Base-by-base conservation (phyloP, 53 echinoderm and acorn worm species). In the Stichopus horrens region DNA sequence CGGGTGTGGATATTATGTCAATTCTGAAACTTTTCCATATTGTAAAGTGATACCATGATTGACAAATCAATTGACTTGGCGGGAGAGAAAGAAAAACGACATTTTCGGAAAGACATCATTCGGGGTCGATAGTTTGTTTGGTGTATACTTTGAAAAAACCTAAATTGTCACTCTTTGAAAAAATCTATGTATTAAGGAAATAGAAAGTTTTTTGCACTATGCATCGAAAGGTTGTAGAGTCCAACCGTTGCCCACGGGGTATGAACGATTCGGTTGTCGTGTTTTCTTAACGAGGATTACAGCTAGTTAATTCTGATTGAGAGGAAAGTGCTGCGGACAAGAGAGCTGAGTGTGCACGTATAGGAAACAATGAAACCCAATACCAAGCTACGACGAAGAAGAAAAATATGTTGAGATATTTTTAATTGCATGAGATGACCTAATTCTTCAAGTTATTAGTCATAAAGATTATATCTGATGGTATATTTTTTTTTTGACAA, bases 1-100 rank as follows among this genome's bases (percentile, higher is more conserved):
- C 80, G n/a, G 80, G 80, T 80, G n/a, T 80, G 80, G 53, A 57
- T 79, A 79, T 79, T 80, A 21, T 80, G 80, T 56, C 58, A 80
- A 80, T 57, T 57, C 21, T n/a, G 53, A 80, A 80, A 20, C 23
- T 8, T 80, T 80, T n/a, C 10, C 80, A 58, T 21, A 56, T 57
- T 21, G 56, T 56, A 80, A 21, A 80, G 80, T n/a, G 80, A 80
- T 80, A 19, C 5, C 11, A 55, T 80, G 80, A 80, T 80, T 80
- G 80, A 80, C 80, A 80, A 79, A 80, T 80, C 80, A 18, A 53
- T 78, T 14, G 37, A 37, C 37, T 37, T 37, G 37, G 37, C 37
- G 37, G 37, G 37, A 37, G 37, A 60, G 14, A 60, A 60, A 68
- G 19, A 68, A 68, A 68, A 68, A 16, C 19, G 9, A 60, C 14